Conservation (phyloP, 2,888 invertebrate species). For the Coenonympha arcania region DNA sequence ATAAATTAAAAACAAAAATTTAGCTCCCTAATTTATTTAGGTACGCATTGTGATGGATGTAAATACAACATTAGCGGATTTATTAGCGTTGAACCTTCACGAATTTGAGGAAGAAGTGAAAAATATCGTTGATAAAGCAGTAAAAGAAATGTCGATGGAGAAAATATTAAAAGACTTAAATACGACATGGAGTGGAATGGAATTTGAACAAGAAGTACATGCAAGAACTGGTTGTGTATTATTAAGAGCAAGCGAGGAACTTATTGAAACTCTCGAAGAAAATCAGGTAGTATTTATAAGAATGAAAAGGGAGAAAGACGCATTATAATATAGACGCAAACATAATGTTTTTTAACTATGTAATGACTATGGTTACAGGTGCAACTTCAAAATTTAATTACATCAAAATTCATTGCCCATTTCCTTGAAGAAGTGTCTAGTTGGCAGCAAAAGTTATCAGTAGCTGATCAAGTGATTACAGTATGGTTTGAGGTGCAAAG, state of each 20-base stretch:
- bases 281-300: too few relatives aligned
- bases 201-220: slow-evolving; percentile 93
- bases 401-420: slow-evolving; percentile 97
- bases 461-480: slow-evolving; percentile 94
- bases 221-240: slow-evolving; percentile 88
- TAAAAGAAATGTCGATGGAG: slow-evolving; percentile 99
- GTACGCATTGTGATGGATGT: slow-evolving; percentile 95
- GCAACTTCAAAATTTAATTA: slow-evolving; percentile 95
- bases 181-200: slow-evolving; percentile 93
- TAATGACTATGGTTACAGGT: slow-evolving; percentile 77
- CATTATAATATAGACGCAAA: too few relatives aligned
- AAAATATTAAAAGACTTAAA: slow-evolving; percentile 92
- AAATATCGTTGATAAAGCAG: slow-evolving; percentile 97
- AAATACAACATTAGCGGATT: slow-evolving; percentile 91
- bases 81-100: slow-evolving; percentile 92
- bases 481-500: slow-evolving; percentile 97
- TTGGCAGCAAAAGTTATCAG: slow-evolving; percentile 94
- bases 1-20: not conserved
- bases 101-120: slow-evolving; percentile 98
- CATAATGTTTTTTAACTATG: too few relatives aligned
- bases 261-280: slow-evolving; percentile 97
- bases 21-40: slow-evolving; percentile 57
- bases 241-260: slow-evolving; percentile 92
- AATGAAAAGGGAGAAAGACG: too few relatives aligned
- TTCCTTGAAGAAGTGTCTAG: slow-evolving; percentile 94